A percentile compares a stretch with the other conserved stretches of the same genome.
phyloP scores from a whole-genome alignment of 2,113 vertebrate genomes.

The Mobula hypostoma region DNA sequence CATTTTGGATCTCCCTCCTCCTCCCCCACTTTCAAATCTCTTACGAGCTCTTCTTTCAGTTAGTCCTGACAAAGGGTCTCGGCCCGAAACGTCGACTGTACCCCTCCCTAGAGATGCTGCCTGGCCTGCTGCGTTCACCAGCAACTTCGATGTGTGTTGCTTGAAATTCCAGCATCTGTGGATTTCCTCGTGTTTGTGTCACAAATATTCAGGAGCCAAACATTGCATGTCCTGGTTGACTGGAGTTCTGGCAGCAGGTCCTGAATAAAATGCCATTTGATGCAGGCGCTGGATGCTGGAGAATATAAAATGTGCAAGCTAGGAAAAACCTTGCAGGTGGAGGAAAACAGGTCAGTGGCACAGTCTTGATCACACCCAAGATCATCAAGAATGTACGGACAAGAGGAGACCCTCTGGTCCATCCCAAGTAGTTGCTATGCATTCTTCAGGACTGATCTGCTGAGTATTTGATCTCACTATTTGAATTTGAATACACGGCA shows the following conservation, averaged over 20 bases:
- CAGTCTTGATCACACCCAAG: not conserved
- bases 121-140: too few species aligned
- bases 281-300: not conserved
- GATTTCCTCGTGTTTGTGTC: too few species aligned
- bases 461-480: not conserved
- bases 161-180: too few species aligned
- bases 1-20: too few species aligned
- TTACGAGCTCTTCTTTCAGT: too few species aligned
- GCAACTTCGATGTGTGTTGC: too few species aligned
- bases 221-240: not conserved
- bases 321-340: not conserved
- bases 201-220: not conserved
- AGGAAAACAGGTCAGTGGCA: not conserved
- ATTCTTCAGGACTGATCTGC: not conserved
- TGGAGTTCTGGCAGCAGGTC: not conserved
- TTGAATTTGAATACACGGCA: conserved; percentile 15
- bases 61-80: too few species aligned
- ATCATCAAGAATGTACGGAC: not conserved
- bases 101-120: too few species aligned
- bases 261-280: conserved; percentile 2
- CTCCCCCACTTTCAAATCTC: too few species aligned
- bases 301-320: not conserved
- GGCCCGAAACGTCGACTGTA: too few species aligned
- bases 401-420: not conserved
- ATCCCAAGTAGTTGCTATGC: not conserved